Evolutionary conservation across 2,797 vertebrate genomes (phyloP).

Genomic region (Gallinago solitaria): DNA sequence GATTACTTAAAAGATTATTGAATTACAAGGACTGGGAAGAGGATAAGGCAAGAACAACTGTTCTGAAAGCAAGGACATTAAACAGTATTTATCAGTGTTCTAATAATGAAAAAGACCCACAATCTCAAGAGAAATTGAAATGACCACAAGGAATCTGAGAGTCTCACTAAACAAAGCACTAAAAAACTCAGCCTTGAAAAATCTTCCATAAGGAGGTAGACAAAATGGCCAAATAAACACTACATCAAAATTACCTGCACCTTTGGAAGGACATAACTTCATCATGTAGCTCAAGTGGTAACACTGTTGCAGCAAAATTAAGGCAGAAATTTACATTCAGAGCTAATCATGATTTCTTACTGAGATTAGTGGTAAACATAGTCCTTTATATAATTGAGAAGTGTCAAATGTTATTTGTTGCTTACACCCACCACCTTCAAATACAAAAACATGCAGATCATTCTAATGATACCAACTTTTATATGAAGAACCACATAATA

Average conservation of each 20-base stretch:
- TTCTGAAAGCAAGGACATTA: background rate
- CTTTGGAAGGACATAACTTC: background rate
- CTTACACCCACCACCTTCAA: background rate
- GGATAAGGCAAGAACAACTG: background rate
- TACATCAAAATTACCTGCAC: background rate
- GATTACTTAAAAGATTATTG: background rate
- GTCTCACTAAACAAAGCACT: background rate
- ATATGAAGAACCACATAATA: background rate
- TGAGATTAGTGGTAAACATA: background rate
- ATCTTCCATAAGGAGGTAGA: background rate
- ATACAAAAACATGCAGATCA: background rate
- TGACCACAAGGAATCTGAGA: background rate
- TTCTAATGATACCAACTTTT: background rate
- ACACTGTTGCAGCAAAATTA: background rate
- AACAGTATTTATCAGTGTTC: background rate
- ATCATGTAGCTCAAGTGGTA: background rate
- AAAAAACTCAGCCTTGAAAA: background rate
- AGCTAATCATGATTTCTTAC: background rate
- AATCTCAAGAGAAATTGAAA: background rate
- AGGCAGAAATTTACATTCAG: background rate
- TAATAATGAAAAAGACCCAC: background rate
- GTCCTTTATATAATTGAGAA: background rate
- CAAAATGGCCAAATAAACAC: background rate
- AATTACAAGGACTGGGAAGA: background rate
- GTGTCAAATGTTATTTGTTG: background rate